These are phyloP conservation scores for Priocnemis perturbator DNA, from an alignment of 2,888 invertebrate genomes.

Conservation along the genomic window DNA sequence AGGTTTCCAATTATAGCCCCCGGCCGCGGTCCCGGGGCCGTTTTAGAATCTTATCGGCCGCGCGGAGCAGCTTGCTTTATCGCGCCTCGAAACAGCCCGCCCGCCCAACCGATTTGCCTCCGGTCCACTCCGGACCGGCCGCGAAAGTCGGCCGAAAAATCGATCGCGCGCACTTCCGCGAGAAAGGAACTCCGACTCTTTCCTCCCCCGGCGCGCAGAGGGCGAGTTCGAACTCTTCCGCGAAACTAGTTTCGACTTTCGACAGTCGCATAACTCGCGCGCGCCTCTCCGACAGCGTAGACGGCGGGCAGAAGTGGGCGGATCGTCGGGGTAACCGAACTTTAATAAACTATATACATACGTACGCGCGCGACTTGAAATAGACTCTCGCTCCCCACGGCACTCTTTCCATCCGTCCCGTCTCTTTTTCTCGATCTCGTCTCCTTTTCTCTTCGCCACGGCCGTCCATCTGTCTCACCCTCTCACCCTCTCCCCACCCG, in stretches of 20 bases:
- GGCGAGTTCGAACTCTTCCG: conserved; percentile 36
- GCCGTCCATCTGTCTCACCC: conserved; percentile 6
- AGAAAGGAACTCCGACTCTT: conserved; percentile 41
- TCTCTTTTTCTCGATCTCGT: conserved; percentile 11
- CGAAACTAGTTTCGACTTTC: conserved; percentile 57
- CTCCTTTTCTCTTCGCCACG: conserved; percentile 14
- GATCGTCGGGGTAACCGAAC: conserved; percentile 42
- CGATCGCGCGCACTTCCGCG: conserved; percentile 43
- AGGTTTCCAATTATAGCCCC: not conserved
- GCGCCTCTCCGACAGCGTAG: conserved; percentile 31
- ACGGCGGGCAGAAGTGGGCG: conserved; percentile 7
- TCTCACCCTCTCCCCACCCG: conserved; percentile 7
- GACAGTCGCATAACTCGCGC: conserved; percentile 52
- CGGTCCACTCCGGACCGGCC: too few relatives aligned
- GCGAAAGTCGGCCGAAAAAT: conserved; percentile 35
- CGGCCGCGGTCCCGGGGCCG: not conserved
- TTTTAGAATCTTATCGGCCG: too few relatives aligned
- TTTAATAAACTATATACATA: conserved; percentile 53
- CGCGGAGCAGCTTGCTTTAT: too few relatives aligned
- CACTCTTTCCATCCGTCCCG: conserved; percentile 8
- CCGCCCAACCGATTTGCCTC: too few relatives aligned
- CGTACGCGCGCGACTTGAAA: not conserved
- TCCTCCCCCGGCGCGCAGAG: conserved; percentile 23
- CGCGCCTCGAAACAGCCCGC: too few relatives aligned
- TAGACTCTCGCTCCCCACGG: conserved; percentile 5